Evolutionary conservation across 2,888 invertebrate genomes (phyloP).

Genomic region (Scaptomyza caliginosa): DNA sequence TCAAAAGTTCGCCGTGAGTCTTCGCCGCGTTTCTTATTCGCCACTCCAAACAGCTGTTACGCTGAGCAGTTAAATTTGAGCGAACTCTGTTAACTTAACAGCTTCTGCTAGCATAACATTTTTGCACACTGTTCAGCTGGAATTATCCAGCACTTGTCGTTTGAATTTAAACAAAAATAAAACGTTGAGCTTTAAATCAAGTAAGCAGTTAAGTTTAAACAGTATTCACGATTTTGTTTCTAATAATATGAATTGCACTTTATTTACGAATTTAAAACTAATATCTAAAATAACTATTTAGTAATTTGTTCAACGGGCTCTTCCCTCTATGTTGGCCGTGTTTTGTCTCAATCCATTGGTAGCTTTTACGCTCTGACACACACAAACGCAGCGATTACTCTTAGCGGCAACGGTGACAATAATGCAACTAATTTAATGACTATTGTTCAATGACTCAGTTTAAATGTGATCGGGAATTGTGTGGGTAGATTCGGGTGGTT

Average conservation of each 20-base stretch:
- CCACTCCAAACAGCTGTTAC: constrained; percentile 1
- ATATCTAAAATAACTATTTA: constrained; percentile 30
- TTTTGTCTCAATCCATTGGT: neutral
- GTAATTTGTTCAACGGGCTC: constrained; percentile 54
- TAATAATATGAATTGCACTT: constrained; percentile 58
- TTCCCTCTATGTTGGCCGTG: constrained; percentile 10
- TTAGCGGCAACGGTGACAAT: constrained; percentile 10
- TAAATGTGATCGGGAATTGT: constrained; percentile 13
- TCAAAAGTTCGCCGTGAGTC: neutral
- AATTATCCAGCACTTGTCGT: constrained; percentile 20
- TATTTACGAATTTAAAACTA: constrained; percentile 50
- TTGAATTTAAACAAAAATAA: neutral
- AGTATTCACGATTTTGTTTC: neutral
- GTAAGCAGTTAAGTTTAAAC: neutral
- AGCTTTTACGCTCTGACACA: constrained; percentile 17
- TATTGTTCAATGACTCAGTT: constrained; percentile 71
- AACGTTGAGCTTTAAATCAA: neutral
- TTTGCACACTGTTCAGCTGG: neutral
- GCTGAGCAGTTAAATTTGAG: neutral
- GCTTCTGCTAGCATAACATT: neutral
- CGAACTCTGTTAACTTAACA: neutral
- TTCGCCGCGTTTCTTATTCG: neutral
- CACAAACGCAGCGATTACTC: constrained; percentile 6
- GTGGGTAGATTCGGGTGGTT: neutral
- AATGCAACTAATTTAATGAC: constrained; percentile 69